Evolutionary conservation across 92 coral and sea anemone species (phyloP), one percentile per base, ranked within the genome.

Genomic region (Blastomussa wellsi): DNA sequence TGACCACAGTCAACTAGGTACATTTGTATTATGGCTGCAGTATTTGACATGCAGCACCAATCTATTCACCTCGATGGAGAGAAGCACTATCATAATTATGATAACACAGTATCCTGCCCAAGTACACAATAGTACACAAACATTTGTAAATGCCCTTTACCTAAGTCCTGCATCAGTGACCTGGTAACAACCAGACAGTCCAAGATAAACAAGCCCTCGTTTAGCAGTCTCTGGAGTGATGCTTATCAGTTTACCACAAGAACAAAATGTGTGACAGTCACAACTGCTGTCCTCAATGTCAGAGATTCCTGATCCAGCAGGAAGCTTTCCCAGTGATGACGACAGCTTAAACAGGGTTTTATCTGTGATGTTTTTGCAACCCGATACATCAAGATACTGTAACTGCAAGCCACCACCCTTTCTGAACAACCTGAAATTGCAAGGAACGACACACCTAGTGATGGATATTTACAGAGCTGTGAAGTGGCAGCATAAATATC

Each of bases 141-240:
- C 53, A 8, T 49, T 49, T 52, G 57, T 51, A 17, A 14, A 51
- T 19, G 38, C 13, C 16, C 29, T 89, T 68, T 64, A 95, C 98
- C 98, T 94, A 37, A 96, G 60, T 14, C 98, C 98, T 26, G 82
- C 90, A 70, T 96, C 98, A 77, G 98, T 96, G 48, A 96, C 70
- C 86, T 94, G 98, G 74, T 94, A 96, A 77, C 98, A 96, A 7
- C 98, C 98, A 72, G 98, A 96, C 81, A 96, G 74, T 20, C 98
- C 94, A 59, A 96, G 93, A 72, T 94, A 90, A 78, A 78, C 86
- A 51, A 96, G 90, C 55, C 94, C 91, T 64, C 89, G 85, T 81
- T 86, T 94, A 31, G 72, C 80, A 19, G 48, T 76, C 42, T 28
- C 77, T 44, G 87, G 76, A 16, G 70, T 59, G 19, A 51, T 9